Evolutionary conservation across 2,113 vertebrate genomes (phyloP).

Genomic region (Thymallus thymallus): DNA sequence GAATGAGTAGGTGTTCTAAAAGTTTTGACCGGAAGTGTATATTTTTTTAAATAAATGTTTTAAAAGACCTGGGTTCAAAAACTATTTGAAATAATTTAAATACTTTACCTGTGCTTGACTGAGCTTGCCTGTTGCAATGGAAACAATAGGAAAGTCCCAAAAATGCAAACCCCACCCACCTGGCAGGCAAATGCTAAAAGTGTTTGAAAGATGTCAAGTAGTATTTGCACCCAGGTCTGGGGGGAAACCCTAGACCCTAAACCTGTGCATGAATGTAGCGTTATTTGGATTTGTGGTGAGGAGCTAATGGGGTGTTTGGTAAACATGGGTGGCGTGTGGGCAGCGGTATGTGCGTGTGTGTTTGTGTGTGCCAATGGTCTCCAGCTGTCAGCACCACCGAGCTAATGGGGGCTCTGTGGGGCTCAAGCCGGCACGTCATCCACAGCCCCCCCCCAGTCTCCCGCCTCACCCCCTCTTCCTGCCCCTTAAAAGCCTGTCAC

Average conservation of each 20-base stretch:
- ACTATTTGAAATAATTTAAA: too few species aligned
- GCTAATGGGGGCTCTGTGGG: slow-evolving; percentile 75
- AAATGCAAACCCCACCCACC: too few species aligned
- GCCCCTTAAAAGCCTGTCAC: slow-evolving; percentile 62
- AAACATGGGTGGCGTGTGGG: not conserved
- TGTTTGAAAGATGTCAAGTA: too few species aligned
- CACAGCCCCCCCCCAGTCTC: slow-evolving; percentile 29
- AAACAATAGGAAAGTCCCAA: too few species aligned
- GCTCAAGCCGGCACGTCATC: slow-evolving; percentile 52
- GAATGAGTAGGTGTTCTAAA: too few species aligned
- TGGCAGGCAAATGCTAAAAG: too few species aligned
- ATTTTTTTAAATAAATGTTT: too few species aligned
- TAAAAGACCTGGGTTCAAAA: too few species aligned
- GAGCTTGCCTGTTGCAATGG: too few species aligned
- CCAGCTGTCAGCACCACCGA: slow-evolving; percentile 74
- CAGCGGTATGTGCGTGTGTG: not conserved
- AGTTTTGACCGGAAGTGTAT: too few species aligned
- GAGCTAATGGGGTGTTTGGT: slow-evolving; percentile 4
- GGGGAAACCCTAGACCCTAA: slow-evolving; percentile 6
- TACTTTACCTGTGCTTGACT: too few species aligned
- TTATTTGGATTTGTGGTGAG: not conserved
- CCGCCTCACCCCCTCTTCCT: slow-evolving; percentile 30
- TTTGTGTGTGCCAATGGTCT: slow-evolving; percentile 48
- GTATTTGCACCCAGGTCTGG: not conserved
- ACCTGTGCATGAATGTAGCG: not conserved